Percentiles rank a stretch among this genome's conserved stretches.
Evolutionary conservation across 2,797 vertebrate species (phyloP).

Genomic region (Notolabrus celidotus): DNA sequence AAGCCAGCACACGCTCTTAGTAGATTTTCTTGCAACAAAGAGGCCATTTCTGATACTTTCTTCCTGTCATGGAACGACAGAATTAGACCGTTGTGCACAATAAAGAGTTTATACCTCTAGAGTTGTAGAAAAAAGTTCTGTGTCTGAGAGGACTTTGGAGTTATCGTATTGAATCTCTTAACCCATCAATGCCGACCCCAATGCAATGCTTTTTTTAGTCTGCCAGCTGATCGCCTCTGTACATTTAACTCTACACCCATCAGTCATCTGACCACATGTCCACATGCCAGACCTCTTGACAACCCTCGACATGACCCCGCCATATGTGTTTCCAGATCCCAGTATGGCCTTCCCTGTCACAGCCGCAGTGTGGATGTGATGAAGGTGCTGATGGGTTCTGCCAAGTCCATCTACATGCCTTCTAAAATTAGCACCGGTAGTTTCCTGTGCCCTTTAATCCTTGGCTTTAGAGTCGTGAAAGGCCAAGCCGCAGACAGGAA

Average conservation of each 20-base stretch:
- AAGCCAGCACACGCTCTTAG: too few species aligned
- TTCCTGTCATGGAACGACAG: too few species aligned
- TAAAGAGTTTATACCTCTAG: background rate
- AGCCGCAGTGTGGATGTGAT: slow-evolving; percentile 33
- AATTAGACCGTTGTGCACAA: too few species aligned
- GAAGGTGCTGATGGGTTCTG: slow-evolving; percentile 59
- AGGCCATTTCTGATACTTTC: too few species aligned
- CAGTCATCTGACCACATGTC: slow-evolving; percentile 44
- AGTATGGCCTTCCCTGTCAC: slow-evolving; percentile 59
- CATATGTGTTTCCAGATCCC: slow-evolving; percentile 52
- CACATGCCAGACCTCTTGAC: slow-evolving; percentile 12
- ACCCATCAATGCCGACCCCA: background rate
- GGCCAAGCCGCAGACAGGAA: slow-evolving; percentile 66
- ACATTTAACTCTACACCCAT: slow-evolving; percentile 22
- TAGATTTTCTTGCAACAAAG: too few species aligned
- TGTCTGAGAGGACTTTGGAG: background rate
- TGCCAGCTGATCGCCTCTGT: slow-evolving; percentile 21
- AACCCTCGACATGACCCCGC: slow-evolving; percentile 34
- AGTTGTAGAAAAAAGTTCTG: background rate
- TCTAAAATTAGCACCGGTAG: slow-evolving; percentile 72
- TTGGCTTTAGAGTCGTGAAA: slow-evolving; percentile 62
- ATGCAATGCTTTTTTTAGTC: slow-evolving; percentile 10
- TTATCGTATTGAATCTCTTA: background rate
- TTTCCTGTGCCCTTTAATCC: slow-evolving; percentile 80
- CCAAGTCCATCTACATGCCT: slow-evolving; percentile 64